phyloP scores from a whole-genome alignment of 1,140 invertebrate species.

The Plectus sambesii region DNA sequence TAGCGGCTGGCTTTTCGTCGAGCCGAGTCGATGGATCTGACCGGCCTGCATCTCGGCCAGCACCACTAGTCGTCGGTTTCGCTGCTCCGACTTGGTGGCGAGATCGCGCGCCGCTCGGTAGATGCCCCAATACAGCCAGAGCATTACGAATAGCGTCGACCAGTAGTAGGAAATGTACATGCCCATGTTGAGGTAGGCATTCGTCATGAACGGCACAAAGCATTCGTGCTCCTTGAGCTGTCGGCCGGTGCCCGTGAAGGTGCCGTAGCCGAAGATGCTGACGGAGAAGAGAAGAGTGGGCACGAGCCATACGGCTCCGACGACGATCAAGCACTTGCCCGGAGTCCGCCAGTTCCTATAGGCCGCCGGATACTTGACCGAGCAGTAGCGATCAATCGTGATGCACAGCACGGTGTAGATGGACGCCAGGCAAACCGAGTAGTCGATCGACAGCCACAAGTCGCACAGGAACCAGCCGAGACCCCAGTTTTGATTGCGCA shows the following conservation, averaged over 20 bases:
- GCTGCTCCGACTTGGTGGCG: constrained; percentile 80
- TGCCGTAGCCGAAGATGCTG: constrained; percentile 97
- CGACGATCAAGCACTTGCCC: constrained; percentile 72
- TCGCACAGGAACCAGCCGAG: constrained; percentile 89
- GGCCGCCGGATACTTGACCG: constrained; percentile 92
- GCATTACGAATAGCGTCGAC: constrained; percentile 82
- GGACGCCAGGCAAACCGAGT: constrained; percentile 94
- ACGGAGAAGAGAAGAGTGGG: constrained; percentile 92
- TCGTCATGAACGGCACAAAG: constrained; percentile 92
- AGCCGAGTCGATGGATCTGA: no score
- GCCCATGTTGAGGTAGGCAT: constrained; percentile 57
- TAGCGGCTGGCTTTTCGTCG: no score
- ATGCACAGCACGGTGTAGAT: constrained; percentile 98
- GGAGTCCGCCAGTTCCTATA: constrained; percentile 95
- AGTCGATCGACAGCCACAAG: constrained; percentile 95
- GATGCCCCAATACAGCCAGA: constrained; percentile 88
- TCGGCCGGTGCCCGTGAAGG: constrained; percentile 74
- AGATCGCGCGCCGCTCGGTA: constrained; percentile 96
- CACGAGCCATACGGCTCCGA: constrained; percentile 72
- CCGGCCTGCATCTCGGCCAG: no score
- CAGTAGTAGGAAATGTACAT: constrained; percentile 82
- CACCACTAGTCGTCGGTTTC: no score
- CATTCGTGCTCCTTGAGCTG: constrained; percentile 77
- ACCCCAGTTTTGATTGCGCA: constrained; percentile 84
- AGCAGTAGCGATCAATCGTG: constrained; percentile 96